Percentiles rank a stretch among this genome's conserved stretches.
Evolutionary conservation across 2,113 vertebrate species (phyloP).

Genomic region (Suricata suricatta): DNA sequence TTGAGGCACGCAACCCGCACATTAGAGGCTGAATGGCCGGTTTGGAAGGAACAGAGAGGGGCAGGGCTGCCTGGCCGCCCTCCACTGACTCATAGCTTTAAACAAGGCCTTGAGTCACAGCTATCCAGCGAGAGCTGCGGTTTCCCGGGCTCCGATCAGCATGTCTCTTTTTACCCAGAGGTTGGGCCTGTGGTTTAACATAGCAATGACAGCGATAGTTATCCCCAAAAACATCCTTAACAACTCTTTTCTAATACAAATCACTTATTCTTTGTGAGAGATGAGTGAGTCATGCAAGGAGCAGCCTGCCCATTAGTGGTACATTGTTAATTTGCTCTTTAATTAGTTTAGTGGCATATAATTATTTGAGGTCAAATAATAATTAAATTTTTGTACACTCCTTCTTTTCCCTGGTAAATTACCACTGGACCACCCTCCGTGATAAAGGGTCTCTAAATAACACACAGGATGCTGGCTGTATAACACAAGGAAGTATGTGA

Average conservation of each 20-base stretch:
- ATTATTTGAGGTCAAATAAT: constrained; percentile 91
- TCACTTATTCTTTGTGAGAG: constrained; percentile 90
- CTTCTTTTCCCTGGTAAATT: constrained; percentile 85
- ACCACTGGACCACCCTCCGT: constrained; percentile 89
- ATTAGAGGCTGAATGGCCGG: constrained; percentile 86
- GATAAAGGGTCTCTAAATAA: constrained; percentile 86
- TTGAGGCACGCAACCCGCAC: constrained; percentile 88
- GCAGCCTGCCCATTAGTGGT: constrained; percentile 84
- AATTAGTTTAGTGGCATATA: constrained; percentile 92
- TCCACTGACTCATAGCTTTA: constrained; percentile 87
- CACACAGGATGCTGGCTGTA: constrained; percentile 78
- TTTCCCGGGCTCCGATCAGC: constrained; percentile 90
- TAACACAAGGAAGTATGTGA: constrained; percentile 83
- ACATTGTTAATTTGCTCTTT: constrained; percentile 88
- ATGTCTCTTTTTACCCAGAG: constrained; percentile 87
- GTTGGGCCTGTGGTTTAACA: constrained; percentile 87
- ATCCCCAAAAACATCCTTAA: constrained; percentile 86
- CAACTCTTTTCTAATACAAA: constrained; percentile 87
- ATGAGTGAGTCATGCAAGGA: constrained; percentile 86
- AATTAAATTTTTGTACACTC: constrained; percentile 93
- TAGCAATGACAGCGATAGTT: constrained; percentile 87
- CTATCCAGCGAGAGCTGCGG: constrained; percentile 85
- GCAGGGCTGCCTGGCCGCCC: constrained; percentile 80
- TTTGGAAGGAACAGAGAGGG: constrained; percentile 80
- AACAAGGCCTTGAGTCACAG: constrained; percentile 90